Percentiles rank a stretch among this genome's conserved stretches.
phyloP scores from a whole-genome alignment of 2,113 vertebrate genomes.

The Lepidothrix coronata region DNA sequence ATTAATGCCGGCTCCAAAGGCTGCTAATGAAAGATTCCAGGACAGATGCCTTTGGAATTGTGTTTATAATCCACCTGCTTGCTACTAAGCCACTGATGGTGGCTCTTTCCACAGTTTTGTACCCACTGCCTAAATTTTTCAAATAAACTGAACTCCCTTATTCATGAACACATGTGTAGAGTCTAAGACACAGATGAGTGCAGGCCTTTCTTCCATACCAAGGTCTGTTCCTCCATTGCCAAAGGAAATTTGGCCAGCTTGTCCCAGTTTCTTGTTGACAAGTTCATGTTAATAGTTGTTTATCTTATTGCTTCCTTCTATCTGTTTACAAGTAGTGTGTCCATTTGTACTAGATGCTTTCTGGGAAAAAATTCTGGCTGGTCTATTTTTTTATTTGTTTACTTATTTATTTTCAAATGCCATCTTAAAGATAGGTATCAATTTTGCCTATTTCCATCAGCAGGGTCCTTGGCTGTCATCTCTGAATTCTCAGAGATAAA shows the following conservation, averaged over 20 bases:
- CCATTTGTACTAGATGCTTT: background rate
- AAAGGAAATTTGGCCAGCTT: background rate
- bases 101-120: background rate
- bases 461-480: background rate
- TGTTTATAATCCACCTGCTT: background rate
- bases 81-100: background rate
- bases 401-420: background rate
- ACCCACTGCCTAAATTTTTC: background rate
- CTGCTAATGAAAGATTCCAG: background rate
- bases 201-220: background rate
- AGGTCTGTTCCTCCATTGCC: background rate
- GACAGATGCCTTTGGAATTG: background rate
- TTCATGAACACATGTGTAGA: accelerated
- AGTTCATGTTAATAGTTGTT: background rate
- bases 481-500: background rate
- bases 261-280: background rate
- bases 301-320: background rate
- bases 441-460: background rate
- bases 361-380: background rate
- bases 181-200: background rate
- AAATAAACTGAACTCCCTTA: background rate
- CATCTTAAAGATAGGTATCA: background rate
- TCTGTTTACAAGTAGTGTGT: background rate
- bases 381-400: background rate
- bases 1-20: background rate